These are phyloP conservation scores for Chaetura pelagica DNA, from an alignment of 2,113 vertebrate genomes.

Conservation along the genomic window DNA sequence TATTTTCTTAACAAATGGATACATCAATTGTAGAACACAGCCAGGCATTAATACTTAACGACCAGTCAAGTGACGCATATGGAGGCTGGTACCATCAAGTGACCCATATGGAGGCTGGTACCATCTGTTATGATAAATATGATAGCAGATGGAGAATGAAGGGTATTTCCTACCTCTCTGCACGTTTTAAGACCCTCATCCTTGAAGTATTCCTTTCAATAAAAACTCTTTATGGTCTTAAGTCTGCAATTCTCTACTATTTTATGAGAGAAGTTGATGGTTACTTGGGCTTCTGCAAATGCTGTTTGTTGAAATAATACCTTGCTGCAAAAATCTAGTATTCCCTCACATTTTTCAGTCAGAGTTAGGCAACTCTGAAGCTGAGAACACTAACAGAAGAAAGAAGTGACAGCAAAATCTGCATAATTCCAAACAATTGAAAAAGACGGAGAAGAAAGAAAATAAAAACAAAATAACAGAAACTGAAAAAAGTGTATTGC, in stretches of 20 bases:
- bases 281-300: background rate
- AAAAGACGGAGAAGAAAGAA: background rate
- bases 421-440: background rate
- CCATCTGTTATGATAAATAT: background rate
- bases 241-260: background rate
- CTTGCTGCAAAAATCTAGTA: background rate
- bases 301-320: background rate
- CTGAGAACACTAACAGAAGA: background rate
- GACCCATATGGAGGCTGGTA: background rate
- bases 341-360: background rate
- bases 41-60: background rate
- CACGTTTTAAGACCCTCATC: background rate
- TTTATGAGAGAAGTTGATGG: background rate
- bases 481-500: background rate
- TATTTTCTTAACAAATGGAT: background rate
- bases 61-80: background rate
- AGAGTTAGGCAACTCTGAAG: background rate
- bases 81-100: background rate
- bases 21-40: background rate
- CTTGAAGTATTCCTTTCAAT: background rate
- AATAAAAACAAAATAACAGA: background rate
- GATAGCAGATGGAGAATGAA: background rate
- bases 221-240: background rate
- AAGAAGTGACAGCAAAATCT: background rate
- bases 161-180: background rate